Evolutionary conservation across 2,797 vertebrate genomes (phyloP), one percentile per base, ranked within the genome.

Genomic region (Neomorphus geoffroyi): DNA sequence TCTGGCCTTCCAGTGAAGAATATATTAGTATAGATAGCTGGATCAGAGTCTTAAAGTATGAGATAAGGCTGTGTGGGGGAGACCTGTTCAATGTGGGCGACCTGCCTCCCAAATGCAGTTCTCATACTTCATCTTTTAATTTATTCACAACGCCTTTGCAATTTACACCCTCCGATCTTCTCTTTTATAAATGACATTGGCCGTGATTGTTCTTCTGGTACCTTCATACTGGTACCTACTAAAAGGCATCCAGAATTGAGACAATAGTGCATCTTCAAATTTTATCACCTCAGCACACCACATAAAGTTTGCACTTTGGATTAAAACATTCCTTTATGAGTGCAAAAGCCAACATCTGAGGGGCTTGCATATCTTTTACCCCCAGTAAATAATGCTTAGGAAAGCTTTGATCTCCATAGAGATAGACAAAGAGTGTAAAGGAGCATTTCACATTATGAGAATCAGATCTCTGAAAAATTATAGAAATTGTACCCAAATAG

Each of bases 91-190:
- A 54, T 69, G 93, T 95, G 94, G 94, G 92, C 70, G 58, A 91
- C 89, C 80, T 86, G 85, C 51, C 80, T 94, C 89, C 80, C 80
- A 93, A 88, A 96, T 75, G 86, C 94, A 92, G 86, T 93, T 94
- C 70, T 94, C 77, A 65, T 94, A 86, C n/a, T 95, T 96, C 80
- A 94, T 92, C 62, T 86, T 91, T 75, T 86, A 91, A 91, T 94
- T 80, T 94, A 93, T 96, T 90, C 94, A 51, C 39, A 91, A 95
- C 41, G 62, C 85, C 91, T 94, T 92, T 91, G 92, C 79, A 96
- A 95, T 90, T 97, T 94, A 92, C 90, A 93, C 92, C 28, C 88
- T 94, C 75, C 74, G 71, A 83, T 94, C 83, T 80, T 75, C 54
- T 84, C 85, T 86, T 94, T 48, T 88, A 57, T 72, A 93, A 94